These are phyloP conservation scores for Lutraria lutraria DNA, from an alignment of 2,888 invertebrate genomes.

Conservation along the genomic window DNA sequence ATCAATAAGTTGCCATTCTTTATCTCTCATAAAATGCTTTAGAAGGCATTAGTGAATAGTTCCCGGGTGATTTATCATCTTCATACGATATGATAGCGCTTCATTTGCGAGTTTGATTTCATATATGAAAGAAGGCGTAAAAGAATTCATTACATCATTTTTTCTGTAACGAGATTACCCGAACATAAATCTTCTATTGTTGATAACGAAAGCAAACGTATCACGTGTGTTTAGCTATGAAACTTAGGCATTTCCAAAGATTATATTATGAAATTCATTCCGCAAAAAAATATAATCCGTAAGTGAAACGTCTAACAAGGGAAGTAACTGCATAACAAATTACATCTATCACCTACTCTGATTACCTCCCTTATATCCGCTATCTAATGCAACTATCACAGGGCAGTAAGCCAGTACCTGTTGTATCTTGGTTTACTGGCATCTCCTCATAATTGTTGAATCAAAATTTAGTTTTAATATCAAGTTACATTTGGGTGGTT, in stretches of 20 bases:
- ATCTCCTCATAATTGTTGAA: too few relatives aligned
- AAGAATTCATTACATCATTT: constrained; percentile 4
- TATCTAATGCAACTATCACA: too few relatives aligned
- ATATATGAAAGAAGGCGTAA: constrained; percentile 2
- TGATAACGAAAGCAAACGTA: constrained; percentile 7
- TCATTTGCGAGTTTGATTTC: neutral
- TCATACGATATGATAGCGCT: neutral
- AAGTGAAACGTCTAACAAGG: neutral
- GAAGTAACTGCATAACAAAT: neutral
- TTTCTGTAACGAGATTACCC: neutral
- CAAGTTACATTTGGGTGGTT: too few relatives aligned
- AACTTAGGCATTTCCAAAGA: constrained; percentile 4
- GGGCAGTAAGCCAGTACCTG: too few relatives aligned
- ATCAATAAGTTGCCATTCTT: neutral
- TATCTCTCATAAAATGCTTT: constrained; percentile 13
- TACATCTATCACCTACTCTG: neutral
- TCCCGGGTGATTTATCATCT: constrained; percentile 7
- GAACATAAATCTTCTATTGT: neutral
- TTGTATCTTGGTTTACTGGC: too few relatives aligned
- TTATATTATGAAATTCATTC: neutral
- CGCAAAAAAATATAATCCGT: neutral
- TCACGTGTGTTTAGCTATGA: neutral
- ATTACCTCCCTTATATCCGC: neutral
- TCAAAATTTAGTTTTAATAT: too few relatives aligned
- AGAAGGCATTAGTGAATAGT: constrained; percentile 14